phyloP scores from a whole-genome alignment of 2,113 vertebrate species.

The Amblyopsis rosae region DNA sequence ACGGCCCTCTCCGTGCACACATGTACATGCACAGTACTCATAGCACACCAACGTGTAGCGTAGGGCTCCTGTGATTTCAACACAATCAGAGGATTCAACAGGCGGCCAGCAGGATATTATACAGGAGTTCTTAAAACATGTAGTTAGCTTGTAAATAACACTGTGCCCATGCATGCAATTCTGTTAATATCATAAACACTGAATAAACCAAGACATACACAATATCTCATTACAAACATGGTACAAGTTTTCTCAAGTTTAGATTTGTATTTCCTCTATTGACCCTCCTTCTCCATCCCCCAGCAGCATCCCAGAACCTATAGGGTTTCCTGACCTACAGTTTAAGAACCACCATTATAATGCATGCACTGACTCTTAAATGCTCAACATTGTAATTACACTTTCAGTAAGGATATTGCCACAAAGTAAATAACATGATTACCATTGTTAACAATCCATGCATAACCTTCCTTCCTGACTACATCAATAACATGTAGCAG shows the following conservation, averaged over 20 bases:
- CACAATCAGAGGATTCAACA: too few relatives aligned
- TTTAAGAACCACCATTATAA: neutral
- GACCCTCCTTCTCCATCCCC: conserved; percentile 36
- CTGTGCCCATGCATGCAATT: too few relatives aligned
- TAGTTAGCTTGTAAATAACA: too few relatives aligned
- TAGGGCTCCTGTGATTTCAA: too few relatives aligned
- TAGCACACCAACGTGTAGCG: conserved; percentile 18
- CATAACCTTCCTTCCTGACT: neutral
- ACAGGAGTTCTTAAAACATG: too few relatives aligned
- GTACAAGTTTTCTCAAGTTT: conserved; percentile 9
- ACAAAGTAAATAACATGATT: neutral
- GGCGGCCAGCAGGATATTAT: too few relatives aligned
- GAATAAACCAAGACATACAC: too few relatives aligned
- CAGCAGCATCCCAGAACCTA: too few relatives aligned
- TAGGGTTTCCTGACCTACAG: neutral
- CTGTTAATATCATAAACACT: too few relatives aligned
- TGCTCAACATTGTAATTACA: neutral
- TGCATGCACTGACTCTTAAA: too few relatives aligned
- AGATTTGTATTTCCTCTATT: too few relatives aligned
- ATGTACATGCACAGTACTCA: conserved; percentile 34
- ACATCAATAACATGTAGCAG: conserved; percentile 48
- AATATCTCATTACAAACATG: conserved; percentile 42
- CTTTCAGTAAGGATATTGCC: neutral
- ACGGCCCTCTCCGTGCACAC: conserved; percentile 47
- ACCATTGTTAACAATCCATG: neutral